Conservation (phyloP, 2,888 invertebrate genomes). For the Cryptocheilus praepositus region DNA sequence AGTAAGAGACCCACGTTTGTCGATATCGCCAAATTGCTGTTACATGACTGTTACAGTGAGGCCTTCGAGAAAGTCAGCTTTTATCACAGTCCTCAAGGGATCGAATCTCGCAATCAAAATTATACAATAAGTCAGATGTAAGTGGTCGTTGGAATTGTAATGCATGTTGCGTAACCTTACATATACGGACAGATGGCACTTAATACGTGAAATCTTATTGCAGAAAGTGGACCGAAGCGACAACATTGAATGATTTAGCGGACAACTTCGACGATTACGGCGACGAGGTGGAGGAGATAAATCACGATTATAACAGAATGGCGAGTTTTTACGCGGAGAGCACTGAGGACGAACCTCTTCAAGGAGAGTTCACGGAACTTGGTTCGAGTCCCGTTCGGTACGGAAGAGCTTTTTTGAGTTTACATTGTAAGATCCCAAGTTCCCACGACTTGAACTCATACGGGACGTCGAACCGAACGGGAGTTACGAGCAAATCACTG, state of each 20-base stretch:
- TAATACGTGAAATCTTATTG: no score
- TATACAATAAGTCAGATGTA: no score
- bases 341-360: conserved; percentile 65
- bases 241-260: no score
- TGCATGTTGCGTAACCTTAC: no score
- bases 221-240: no score
- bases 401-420: conserved; percentile 62
- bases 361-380: conserved; percentile 67
- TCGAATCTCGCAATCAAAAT: conserved; percentile 75
- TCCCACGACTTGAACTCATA: conserved; percentile 67
- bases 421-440: conserved; percentile 60
- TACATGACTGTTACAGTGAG: conserved; percentile 80
- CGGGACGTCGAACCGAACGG: conserved; percentile 57
- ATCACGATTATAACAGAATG: no score
- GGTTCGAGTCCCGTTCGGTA: conserved; percentile 62
- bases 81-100: conserved; percentile 79
- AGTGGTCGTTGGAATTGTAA: no score
- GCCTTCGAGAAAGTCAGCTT: conserved; percentile 81
- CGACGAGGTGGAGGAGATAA: no score
- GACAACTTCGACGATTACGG: no score
- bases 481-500: conserved; percentile 66
- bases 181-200: no score
- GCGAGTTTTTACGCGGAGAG: conserved; percentile 40
- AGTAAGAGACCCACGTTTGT: conserved; percentile 89
- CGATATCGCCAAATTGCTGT: conserved; percentile 85